Evolutionary conservation across 1,140 invertebrate species (phyloP).

Genomic region (Heterodera carotae): DNA sequence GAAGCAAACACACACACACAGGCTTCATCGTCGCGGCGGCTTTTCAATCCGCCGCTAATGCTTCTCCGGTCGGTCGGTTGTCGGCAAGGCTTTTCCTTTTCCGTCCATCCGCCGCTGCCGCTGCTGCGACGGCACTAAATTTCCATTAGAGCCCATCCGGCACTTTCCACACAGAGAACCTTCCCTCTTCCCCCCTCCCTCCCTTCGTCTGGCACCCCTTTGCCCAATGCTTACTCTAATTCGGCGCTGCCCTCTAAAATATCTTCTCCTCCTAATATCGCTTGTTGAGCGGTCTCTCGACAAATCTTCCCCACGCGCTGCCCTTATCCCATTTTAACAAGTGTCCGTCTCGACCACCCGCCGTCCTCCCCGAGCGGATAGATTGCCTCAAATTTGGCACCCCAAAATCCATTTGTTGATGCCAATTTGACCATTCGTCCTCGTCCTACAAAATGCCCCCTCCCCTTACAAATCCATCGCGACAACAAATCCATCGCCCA

Average conservation of each 20-base stretch:
- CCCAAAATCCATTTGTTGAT: neutral
- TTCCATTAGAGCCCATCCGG: slow-evolving; percentile 11
- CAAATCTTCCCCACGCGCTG: neutral
- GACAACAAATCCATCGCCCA: neutral
- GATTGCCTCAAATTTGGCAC: slow-evolving; percentile 14
- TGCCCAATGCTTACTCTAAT: neutral
- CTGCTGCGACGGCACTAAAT: neutral
- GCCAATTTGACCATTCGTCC: slow-evolving; percentile 4
- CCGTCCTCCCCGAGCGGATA: neutral
- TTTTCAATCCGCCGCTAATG: neutral
- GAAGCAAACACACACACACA: too few relatives aligned
- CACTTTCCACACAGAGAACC: neutral
- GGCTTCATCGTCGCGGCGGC: too few relatives aligned
- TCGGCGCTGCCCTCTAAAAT: neutral
- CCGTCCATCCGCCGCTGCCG: too few relatives aligned
- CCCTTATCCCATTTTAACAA: neutral
- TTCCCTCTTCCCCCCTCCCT: neutral
- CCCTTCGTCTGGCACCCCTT: neutral
- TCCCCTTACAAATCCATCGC: neutral
- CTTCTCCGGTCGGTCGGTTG: neutral
- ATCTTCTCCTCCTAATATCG: neutral
- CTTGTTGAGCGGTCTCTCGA: neutral
- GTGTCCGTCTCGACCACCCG: neutral
- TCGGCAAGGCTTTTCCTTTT: neutral
- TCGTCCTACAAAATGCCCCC: neutral